A percentile compares a stretch with the other conserved stretches of the same genome.
phyloP scores from a whole-genome alignment of 2,797 vertebrate species.

The Artibeus lituratus region DNA sequence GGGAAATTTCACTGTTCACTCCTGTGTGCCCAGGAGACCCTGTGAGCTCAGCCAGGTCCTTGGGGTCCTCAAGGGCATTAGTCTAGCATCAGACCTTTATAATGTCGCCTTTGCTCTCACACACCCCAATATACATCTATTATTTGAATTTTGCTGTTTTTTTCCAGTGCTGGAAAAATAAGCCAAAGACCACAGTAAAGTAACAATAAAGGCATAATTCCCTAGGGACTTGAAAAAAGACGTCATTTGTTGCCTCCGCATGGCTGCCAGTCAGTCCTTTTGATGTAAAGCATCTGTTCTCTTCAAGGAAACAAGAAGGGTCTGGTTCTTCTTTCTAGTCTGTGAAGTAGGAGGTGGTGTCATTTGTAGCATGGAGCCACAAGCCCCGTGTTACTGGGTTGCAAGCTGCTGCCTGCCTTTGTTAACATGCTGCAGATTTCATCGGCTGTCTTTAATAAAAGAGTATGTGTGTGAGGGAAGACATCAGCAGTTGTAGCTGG shows the following conservation, averaged over 20 bases:
- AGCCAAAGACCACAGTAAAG: slow-evolving; percentile 65
- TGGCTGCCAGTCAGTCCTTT: slow-evolving; percentile 76
- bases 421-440: slow-evolving; percentile 76
- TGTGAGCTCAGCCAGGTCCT: neutral
- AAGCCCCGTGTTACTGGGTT: slow-evolving; percentile 70
- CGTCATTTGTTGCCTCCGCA: slow-evolving; percentile 62
- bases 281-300: slow-evolving; percentile 81
- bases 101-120: neutral
- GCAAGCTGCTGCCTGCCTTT: slow-evolving; percentile 75
- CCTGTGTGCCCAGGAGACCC: neutral
- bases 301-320: slow-evolving; percentile 77
- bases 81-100: neutral
- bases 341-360: slow-evolving; percentile 76
- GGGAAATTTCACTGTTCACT: neutral
- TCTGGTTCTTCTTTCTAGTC: slow-evolving; percentile 75
- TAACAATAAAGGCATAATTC: slow-evolving; percentile 73
- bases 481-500: slow-evolving; percentile 37
- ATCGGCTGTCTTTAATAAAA: slow-evolving; percentile 80
- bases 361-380: slow-evolving; percentile 76
- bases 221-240: slow-evolving; percentile 69
- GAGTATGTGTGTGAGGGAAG: slow-evolving; percentile 52
- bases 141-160: slow-evolving; percentile 61
- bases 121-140: neutral
- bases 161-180: slow-evolving; percentile 44
- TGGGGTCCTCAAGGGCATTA: neutral